Evolutionary conservation across 1,140 invertebrate genomes (phyloP).

Genomic region (Prorops nasuta): DNA sequence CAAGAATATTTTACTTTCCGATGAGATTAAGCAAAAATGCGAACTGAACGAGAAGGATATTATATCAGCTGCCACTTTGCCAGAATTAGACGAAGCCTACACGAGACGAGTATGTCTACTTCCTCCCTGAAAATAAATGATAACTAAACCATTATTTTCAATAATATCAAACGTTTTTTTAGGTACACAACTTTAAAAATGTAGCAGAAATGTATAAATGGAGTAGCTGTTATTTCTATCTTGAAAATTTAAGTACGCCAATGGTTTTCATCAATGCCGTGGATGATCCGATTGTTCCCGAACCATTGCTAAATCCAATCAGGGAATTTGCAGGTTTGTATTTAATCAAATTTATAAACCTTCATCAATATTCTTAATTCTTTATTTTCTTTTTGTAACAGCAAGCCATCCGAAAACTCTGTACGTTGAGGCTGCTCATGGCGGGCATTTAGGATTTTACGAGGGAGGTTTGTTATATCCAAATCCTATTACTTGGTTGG

Average conservation of each 20-base stretch:
- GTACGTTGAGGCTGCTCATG: conserved; percentile 81
- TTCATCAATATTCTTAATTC: conserved; percentile 3
- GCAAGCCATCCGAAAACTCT: conserved; percentile 67
- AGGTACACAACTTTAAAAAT: conserved; percentile 70
- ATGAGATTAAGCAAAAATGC: conserved; percentile 69
- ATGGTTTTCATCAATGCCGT: conserved; percentile 86
- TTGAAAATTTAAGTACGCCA: conserved; percentile 74
- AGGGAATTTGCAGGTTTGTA: conserved; percentile 73
- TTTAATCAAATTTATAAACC: conserved; percentile 3
- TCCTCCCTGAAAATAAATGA: neutral
- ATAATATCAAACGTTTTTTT: neutral
- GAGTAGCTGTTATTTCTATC: conserved; percentile 76
- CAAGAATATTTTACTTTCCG: conserved; percentile 71
- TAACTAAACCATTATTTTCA: conserved; percentile 6
- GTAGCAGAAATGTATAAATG: conserved; percentile 79
- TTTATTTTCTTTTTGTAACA: conserved; percentile 52
- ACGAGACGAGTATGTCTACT: conserved; percentile 62
- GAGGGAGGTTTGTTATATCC: conserved; percentile 83
- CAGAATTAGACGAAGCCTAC: conserved; percentile 86
- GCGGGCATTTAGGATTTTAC: conserved; percentile 90
- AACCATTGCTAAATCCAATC: conserved; percentile 68
- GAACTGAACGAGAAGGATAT: conserved; percentile 77
- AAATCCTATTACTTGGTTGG: conserved; percentile 86
- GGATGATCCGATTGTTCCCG: conserved; percentile 87
- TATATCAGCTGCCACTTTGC: conserved; percentile 78